A percentile compares a stretch with the other conserved stretches of the same genome.
Evolutionary conservation across 2,113 vertebrate genomes (phyloP).

Genomic region (Atherinomorus stipes): DNA sequence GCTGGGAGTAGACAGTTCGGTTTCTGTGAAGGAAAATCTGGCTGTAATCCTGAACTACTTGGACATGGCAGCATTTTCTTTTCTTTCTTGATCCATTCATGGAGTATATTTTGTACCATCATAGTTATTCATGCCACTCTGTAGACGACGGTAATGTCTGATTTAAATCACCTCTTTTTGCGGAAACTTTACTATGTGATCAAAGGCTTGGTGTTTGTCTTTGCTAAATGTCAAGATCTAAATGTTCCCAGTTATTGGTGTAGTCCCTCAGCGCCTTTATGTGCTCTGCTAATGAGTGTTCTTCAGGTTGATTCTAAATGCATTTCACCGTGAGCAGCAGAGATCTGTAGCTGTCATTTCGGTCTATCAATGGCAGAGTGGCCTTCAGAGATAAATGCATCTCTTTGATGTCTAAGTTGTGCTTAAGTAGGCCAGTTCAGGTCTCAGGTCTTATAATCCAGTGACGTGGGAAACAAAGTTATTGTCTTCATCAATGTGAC

Average conservation of each 20-base stretch:
- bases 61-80: constrained; percentile 34
- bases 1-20: constrained; percentile 76
- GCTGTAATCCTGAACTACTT: constrained; percentile 38
- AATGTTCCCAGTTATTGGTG: background rate
- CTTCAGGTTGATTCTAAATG: constrained; percentile 29
- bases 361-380: constrained; percentile 15
- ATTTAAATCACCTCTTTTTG: constrained; percentile 1
- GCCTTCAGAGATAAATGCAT: constrained; percentile 14
- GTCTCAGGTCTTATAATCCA: background rate
- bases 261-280: constrained; percentile 3
- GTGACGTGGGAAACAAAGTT: background rate
- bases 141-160: background rate
- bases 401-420: constrained; percentile 39
- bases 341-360: constrained; percentile 12
- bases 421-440: background rate
- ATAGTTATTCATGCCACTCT: background rate
- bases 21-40: constrained; percentile 47
- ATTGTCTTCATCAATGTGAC: background rate
- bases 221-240: constrained; percentile 5
- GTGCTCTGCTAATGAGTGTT: constrained; percentile 8
- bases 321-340: constrained; percentile 10
- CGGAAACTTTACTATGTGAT: background rate
- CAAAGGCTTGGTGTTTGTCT: constrained; percentile 1
- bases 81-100: constrained; percentile 8
- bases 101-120: constrained; percentile 16